These are phyloP conservation scores for Bos javanicus DNA, from an alignment of 2,113 vertebrate genomes.

Conservation along the genomic window DNA sequence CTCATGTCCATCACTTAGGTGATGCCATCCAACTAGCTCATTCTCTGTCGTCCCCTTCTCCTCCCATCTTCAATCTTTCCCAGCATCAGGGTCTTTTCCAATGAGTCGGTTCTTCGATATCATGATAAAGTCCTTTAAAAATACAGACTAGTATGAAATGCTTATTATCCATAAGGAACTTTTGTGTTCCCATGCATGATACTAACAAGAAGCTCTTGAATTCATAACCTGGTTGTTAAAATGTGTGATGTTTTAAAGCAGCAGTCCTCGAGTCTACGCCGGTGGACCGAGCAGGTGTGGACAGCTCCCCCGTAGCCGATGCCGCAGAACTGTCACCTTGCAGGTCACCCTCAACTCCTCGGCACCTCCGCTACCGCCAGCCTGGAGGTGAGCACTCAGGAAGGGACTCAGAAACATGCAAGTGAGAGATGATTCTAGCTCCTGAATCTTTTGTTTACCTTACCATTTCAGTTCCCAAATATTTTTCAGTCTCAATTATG, in stretches of 20 bases:
- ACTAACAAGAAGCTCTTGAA: neutral
- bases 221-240: slow-evolving; percentile 34
- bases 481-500: neutral
- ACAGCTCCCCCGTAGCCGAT: slow-evolving; percentile 86
- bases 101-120: neutral
- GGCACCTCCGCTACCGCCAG: slow-evolving; percentile 93
- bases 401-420: neutral
- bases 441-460: neutral
- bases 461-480: neutral
- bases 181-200: neutral
- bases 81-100: neutral
- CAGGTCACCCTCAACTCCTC: slow-evolving; percentile 93
- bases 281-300: slow-evolving; percentile 88
- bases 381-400: slow-evolving; percentile 86
- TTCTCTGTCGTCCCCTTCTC: neutral
- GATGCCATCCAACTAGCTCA: neutral
- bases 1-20: neutral
- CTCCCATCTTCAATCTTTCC: neutral
- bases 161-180: neutral
- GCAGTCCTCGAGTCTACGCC: slow-evolving; percentile 91
- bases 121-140: neutral
- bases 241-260: slow-evolving; percentile 75
- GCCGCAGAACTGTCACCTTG: slow-evolving; percentile 90
- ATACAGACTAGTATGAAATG: neutral
- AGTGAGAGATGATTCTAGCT: neutral